Evolutionary conservation across 1,140 invertebrate genomes (phyloP), one percentile per base, ranked within the genome.

Genomic region (Drosophila ficusphila): DNA sequence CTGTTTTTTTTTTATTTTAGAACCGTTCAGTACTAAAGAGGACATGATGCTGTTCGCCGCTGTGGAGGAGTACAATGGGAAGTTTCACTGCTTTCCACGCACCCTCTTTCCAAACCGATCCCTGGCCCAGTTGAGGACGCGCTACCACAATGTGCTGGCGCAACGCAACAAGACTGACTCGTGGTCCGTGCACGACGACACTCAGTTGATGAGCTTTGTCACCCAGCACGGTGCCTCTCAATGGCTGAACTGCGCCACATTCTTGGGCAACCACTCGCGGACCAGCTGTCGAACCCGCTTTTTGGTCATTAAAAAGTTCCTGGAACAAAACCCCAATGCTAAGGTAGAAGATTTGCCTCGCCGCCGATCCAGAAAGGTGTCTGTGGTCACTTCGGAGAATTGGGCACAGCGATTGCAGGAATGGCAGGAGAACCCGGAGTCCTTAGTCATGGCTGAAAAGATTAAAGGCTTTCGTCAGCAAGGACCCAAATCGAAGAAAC

Each of bases 41-140:
- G 94, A 95, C 78, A 74, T 93, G 6, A 91, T 94, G 12, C 90
- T 96, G 2, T 69, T 93, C 4, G 91, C 93, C n/a, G 93, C 93
- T 53, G 92, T 94, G 0, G 89, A 92, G 7, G 93, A 94, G 60
- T 95, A 93, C 91, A 95, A 95, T 1, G 77, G 71, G 1, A 93
- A 95, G 75, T 95, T 94, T 47, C 67, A 78, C 31, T 92, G 92
- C 69, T 93, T 94, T 56, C 83, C 92, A 0, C 82, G 91, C 2
- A 79, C 89, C 2, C 33, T 93, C 0, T 92, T 94, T 68, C 93
- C 93, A 2, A 78, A 93, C 48, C 92, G 94, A 29, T 92, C 93
- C 0, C 74, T 92, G 6, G 72, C 92, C 0, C 94, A 95, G 67
- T 79, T 94, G 1, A 92, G 92, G 7, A 90, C 92, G 11, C 93